These are phyloP conservation scores for Silurus lanzhouensis DNA, from an alignment of 2,797 vertebrate species.

Conservation along the genomic window DNA sequence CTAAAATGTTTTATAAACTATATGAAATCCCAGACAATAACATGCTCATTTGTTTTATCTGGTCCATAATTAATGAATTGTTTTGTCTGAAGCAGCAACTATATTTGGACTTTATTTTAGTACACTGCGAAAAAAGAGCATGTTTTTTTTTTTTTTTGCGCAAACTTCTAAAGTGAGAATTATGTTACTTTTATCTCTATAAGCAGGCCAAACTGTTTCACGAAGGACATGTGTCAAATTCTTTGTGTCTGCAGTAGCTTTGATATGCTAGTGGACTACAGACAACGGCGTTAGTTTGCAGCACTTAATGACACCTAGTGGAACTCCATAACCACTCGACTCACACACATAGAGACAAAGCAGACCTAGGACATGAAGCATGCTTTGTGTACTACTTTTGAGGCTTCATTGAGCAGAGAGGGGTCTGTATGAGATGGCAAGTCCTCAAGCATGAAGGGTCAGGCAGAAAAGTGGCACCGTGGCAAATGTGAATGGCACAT, in stretches of 20 bases:
- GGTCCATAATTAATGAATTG: background rate
- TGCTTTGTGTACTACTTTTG: conserved; percentile 4
- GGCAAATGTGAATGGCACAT: conserved; percentile 20
- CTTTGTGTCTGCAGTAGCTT: background rate
- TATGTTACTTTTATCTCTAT: background rate
- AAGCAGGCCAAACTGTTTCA: conserved; percentile 9
- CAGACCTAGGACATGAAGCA: conserved; percentile 8
- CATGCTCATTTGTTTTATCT: background rate
- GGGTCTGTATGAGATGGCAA: conserved; percentile 13
- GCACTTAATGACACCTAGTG: conserved; percentile 27
- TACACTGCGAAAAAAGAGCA: background rate
- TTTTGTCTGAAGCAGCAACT: background rate
- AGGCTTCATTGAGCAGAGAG: conserved; percentile 7
- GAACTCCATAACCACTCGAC: background rate
- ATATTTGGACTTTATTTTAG: background rate
- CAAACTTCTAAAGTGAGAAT: background rate
- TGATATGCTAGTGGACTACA: background rate
- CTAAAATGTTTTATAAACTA: background rate
- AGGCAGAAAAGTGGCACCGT: conserved; percentile 31
- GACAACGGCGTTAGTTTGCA: background rate
- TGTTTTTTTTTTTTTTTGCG: background rate
- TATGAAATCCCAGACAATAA: background rate
- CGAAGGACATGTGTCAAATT: background rate
- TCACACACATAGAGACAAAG: conserved; percentile 7
- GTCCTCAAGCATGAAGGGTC: conserved; percentile 19